phyloP scores from a whole-genome alignment of 35 echinoderm and acorn worm genomes.

The Patiria miniata region DNA sequence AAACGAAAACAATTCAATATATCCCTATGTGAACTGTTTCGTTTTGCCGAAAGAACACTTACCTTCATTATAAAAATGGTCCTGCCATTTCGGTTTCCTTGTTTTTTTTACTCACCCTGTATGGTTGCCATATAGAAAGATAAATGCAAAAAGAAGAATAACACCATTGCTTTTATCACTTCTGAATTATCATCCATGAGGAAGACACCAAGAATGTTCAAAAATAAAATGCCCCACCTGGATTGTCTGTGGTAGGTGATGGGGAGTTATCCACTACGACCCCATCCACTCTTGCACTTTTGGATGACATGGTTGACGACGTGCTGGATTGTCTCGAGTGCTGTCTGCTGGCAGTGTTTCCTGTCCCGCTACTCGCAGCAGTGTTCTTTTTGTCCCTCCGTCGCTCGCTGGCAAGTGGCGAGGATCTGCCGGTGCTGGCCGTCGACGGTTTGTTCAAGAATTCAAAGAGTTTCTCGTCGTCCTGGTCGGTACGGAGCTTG shows the following conservation, averaged over 20 bases:
- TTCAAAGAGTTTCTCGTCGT: conserved; percentile 98
- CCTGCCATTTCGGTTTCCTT: too few species aligned
- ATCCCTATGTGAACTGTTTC: too few species aligned
- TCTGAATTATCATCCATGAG: too few species aligned
- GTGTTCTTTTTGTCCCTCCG: conserved; percentile 55
- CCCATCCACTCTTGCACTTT: conserved; percentile 74
- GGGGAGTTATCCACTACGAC: neutral
- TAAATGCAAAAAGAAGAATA: too few species aligned
- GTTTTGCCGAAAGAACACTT: too few species aligned
- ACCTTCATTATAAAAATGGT: too few species aligned
- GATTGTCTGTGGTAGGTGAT: neutral
- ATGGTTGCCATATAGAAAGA: too few species aligned
- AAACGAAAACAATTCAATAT: too few species aligned
- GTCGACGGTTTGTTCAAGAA: conserved; percentile 89
- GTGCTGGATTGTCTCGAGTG: conserved; percentile 96
- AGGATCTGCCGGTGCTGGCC: neutral
- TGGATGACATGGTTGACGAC: conserved; percentile 82
- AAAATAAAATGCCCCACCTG: neutral
- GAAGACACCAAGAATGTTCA: too few species aligned
- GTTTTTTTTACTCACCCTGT: too few species aligned
- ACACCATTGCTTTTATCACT: too few species aligned
- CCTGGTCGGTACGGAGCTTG: conserved; percentile 59
- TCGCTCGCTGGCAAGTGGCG: neutral
- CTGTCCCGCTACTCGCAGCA: conserved; percentile 36
- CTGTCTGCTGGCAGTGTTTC: conserved; percentile 49